Conservation (phyloP, 2,113 vertebrate genomes). For the Podarcis muralis region DNA sequence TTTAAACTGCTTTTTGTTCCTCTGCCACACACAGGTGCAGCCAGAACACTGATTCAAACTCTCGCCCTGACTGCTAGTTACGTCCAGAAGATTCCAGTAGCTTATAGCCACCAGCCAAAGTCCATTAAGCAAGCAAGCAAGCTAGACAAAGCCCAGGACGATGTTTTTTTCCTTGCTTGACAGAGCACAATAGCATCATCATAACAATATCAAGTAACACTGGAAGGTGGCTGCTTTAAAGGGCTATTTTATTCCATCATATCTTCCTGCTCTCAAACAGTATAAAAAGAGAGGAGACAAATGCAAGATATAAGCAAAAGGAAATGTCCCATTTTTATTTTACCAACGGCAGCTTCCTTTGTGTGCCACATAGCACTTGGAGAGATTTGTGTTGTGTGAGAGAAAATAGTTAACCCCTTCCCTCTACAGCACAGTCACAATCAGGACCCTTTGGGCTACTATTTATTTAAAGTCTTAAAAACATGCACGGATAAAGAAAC, state of each 20-base stretch:
- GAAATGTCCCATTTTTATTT: background rate
- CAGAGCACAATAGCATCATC: background rate
- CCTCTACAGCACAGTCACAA: too few relatives aligned
- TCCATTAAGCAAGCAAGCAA: too few relatives aligned
- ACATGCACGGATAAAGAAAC: too few relatives aligned
- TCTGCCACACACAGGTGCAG: too few relatives aligned
- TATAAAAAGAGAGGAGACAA: background rate
- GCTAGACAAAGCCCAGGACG: background rate
- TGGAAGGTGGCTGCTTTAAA: too few relatives aligned
- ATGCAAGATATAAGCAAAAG: background rate
- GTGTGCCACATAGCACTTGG: too few relatives aligned
- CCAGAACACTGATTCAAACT: too few relatives aligned
- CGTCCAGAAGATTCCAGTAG: background rate
- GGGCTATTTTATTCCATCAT: background rate
- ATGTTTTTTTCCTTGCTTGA: background rate
- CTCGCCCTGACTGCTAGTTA: background rate
- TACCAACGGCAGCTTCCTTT: too few relatives aligned
- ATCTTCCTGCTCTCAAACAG: background rate
- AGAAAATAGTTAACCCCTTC: too few relatives aligned
- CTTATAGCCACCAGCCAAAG: background rate
- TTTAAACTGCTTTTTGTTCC: background rate
- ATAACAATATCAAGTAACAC: background rate
- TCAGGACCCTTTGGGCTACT: too few relatives aligned
- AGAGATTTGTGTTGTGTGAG: too few relatives aligned
- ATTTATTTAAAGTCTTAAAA: too few relatives aligned